Conservation (phyloP, 2,888 invertebrate genomes). For the Choristoneura rosaceana region DNA sequence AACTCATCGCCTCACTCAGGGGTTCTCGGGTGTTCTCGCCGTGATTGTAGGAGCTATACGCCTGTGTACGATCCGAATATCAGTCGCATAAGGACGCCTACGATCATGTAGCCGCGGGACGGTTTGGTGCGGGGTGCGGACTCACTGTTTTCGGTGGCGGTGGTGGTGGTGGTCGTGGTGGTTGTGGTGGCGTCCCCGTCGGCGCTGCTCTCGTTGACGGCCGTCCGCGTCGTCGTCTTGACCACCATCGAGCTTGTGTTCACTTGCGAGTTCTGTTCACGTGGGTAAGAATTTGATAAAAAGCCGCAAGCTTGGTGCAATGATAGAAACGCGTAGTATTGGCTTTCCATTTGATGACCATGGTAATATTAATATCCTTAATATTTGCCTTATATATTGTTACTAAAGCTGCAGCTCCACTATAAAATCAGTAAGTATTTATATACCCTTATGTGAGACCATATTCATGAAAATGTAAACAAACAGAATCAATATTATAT, state of each 20-base stretch:
- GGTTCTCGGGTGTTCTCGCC: too few relatives aligned
- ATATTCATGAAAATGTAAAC: too few relatives aligned
- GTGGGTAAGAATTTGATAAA: neutral
- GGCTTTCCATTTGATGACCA: too few relatives aligned
- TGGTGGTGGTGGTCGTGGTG: constrained; percentile 66
- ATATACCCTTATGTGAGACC: too few relatives aligned
- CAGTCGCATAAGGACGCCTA: neutral
- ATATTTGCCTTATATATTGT: too few relatives aligned
- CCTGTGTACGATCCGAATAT: neutral
- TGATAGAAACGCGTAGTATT: too few relatives aligned
- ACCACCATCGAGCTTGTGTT: constrained; percentile 85
- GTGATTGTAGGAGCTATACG: neutral
- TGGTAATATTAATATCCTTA: too few relatives aligned
- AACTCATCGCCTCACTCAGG: too few relatives aligned
- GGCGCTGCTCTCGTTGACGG: constrained; percentile 74
- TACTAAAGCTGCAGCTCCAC: too few relatives aligned
- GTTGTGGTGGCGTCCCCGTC: constrained; percentile 73
- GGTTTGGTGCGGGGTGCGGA: constrained; percentile 48
- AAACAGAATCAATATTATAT: too few relatives aligned
- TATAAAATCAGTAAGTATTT: too few relatives aligned
- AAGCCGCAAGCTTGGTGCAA: too few relatives aligned
- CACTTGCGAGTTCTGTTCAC: constrained; percentile 77
- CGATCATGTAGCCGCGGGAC: neutral
- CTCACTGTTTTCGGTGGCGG: constrained; percentile 83
- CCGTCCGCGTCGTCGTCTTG: constrained; percentile 87